Evolutionary conservation across 2,888 invertebrate species (phyloP).

Genomic region (Lasioglossum pauxillum): DNA sequence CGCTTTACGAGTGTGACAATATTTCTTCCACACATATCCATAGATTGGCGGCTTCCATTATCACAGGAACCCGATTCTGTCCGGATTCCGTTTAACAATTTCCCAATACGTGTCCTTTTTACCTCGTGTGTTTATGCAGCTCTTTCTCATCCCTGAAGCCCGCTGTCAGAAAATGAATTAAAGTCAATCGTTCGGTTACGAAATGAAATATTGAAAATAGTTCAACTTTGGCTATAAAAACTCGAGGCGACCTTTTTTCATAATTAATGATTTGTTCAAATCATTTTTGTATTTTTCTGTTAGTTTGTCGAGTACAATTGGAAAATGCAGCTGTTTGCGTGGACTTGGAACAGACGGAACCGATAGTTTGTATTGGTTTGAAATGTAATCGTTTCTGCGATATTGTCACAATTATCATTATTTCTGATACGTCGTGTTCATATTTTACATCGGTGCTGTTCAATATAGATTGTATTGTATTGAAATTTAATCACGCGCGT

Average conservation of each 20-base stretch:
- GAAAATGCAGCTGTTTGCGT: not conserved
- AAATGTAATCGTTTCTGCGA: not conserved
- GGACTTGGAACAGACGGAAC: not conserved
- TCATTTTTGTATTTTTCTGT: not conserved
- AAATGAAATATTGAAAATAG: too few relatives aligned
- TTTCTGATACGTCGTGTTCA: not conserved
- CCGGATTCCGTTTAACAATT: not conserved
- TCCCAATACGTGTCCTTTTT: not conserved
- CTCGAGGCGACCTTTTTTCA: not conserved
- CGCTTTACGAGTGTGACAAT: not conserved
- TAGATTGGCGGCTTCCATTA: not conserved
- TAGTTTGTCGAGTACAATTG: not conserved
- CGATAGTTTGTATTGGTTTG: not conserved
- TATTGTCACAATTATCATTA: not conserved
- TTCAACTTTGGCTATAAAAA: too few relatives aligned
- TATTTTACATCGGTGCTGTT: not conserved
- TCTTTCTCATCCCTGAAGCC: not conserved
- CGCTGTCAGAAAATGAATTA: not conserved
- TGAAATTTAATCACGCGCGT: not conserved
- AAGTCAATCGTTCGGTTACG: too few relatives aligned
- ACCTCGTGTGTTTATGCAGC: not conserved
- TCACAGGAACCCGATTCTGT: not conserved
- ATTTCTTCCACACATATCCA: not conserved
- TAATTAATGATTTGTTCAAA: not conserved
- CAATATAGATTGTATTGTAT: not conserved